Conservation (phyloP, 2,888 invertebrate genomes). For the Ophion slaviceki region DNA sequence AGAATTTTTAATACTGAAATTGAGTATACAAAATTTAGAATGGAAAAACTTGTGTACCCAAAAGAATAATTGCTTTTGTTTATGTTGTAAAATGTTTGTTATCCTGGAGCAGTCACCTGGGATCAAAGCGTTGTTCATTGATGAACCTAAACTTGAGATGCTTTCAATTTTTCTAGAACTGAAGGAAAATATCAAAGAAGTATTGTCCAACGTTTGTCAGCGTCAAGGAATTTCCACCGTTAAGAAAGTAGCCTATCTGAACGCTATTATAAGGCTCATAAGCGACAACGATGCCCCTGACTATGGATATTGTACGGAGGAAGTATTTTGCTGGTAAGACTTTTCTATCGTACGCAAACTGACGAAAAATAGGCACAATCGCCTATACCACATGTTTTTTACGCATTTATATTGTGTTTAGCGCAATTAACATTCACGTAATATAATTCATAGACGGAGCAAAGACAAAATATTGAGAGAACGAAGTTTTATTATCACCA, state of each 20-base stretch:
- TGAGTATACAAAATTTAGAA: too few relatives aligned
- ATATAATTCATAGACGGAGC: neutral
- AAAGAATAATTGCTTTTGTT: too few relatives aligned
- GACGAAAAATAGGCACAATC: neutral
- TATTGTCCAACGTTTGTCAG: slow-evolving; percentile 86
- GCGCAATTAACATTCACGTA: too few relatives aligned
- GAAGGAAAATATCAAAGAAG: slow-evolving; percentile 85
- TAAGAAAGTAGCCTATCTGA: slow-evolving; percentile 93
- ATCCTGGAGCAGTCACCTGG: too few relatives aligned
- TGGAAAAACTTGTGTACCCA: too few relatives aligned
- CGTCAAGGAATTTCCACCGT: slow-evolving; percentile 89
- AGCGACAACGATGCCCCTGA: slow-evolving; percentile 86
- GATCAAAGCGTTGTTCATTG: neutral
- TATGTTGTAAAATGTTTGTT: too few relatives aligned
- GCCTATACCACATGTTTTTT: neutral
- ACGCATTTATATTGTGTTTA: neutral
- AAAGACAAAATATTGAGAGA: neutral
- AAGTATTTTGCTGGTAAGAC: slow-evolving; percentile 92
- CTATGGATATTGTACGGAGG: slow-evolving; percentile 91
- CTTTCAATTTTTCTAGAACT: slow-evolving; percentile 82
- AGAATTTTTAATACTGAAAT: too few relatives aligned
- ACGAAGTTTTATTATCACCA: neutral
- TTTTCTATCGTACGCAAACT: neutral
- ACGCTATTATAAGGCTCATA: slow-evolving; percentile 93
- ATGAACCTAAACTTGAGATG: neutral